These are phyloP conservation scores for Chaetops frenatus DNA, from an alignment of 2,113 vertebrate species.

Conservation along the genomic window DNA sequence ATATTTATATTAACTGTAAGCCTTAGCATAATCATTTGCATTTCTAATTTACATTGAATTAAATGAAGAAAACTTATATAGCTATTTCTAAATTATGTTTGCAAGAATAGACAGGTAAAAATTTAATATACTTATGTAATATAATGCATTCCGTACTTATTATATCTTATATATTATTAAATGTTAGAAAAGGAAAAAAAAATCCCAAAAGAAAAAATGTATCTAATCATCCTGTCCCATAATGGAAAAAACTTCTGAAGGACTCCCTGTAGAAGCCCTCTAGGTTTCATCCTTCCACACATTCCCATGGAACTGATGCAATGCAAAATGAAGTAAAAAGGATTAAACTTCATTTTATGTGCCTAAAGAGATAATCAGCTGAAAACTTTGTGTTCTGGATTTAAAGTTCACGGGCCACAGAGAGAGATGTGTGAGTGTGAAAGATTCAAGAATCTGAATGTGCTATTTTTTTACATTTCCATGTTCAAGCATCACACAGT, in stretches of 20 bases:
- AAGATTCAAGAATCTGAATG: neutral
- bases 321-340: neutral
- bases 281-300: neutral
- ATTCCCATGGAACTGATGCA: neutral
- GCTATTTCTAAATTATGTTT: neutral
- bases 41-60: neutral
- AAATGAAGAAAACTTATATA: neutral
- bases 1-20: neutral
- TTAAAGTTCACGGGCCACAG: neutral
- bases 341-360: neutral
- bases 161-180: neutral
- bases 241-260: neutral
- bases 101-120: neutral
- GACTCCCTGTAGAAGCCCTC: neutral
- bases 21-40: neutral
- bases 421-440: accelerated
- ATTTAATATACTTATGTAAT: neutral
- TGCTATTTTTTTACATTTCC: neutral
- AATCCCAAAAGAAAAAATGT: neutral
- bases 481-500: neutral
- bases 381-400: neutral
- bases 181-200: neutral
- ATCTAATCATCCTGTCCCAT: neutral
- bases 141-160: neutral
- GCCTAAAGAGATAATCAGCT: neutral